These are phyloP conservation scores for Gymnorhina tibicen DNA, from an alignment of 2,113 vertebrate species.

Conservation along the genomic window DNA sequence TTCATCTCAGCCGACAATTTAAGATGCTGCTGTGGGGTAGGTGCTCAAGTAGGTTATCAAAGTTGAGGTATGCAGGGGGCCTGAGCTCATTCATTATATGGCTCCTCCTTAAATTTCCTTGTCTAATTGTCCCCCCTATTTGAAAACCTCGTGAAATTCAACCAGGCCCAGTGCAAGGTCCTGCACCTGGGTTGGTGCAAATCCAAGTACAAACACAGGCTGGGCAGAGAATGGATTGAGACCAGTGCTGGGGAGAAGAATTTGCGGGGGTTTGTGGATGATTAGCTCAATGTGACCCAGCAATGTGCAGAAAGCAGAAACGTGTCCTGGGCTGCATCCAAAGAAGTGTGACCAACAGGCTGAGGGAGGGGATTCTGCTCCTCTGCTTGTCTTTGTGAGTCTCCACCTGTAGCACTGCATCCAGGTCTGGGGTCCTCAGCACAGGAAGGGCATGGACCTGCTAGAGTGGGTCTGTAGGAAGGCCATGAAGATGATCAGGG, in stretches of 20 bases:
- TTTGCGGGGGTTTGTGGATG: rapidly evolving
- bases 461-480: background rate
- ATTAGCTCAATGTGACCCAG: background rate
- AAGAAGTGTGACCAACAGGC: background rate
- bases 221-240: background rate
- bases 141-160: background rate
- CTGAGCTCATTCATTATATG: background rate
- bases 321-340: background rate
- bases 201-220: background rate
- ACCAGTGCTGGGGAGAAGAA: background rate
- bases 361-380: background rate
- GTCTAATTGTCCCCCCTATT: background rate
- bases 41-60: background rate
- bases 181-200: background rate
- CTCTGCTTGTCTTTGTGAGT: background rate
- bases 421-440: background rate
- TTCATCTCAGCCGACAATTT: background rate
- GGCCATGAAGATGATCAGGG: too few relatives aligned
- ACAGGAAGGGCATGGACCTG: background rate
- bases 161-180: background rate
- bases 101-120: background rate
- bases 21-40: background rate
- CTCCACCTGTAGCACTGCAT: background rate
- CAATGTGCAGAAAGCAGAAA: background rate
- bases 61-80: background rate